A percentile compares a stretch with the other conserved stretches of the same genome.
Conservation (phyloP, 1,140 invertebrate species). For the Zelostemma sp. region DNA sequence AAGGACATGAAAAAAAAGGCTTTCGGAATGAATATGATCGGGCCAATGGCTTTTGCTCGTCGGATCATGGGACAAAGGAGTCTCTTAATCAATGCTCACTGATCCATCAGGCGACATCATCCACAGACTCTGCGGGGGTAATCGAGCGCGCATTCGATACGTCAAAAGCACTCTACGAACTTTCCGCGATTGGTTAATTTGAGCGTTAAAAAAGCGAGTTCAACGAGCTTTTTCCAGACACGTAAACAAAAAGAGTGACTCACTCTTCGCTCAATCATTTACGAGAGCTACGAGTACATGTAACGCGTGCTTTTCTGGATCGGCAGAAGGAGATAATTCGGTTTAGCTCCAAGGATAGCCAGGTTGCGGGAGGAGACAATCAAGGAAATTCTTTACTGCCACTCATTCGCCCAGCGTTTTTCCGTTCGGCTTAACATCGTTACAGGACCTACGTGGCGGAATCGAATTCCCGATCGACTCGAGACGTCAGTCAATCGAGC, state of each 20-base stretch:
- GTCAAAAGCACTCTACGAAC: conserved; percentile 33
- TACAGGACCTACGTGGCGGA: conserved; percentile 47
- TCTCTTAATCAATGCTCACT: conserved; percentile 13
- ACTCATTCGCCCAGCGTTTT: conserved; percentile 32
- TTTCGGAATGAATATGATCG: too few species aligned
- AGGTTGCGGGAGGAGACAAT: conserved; percentile 44
- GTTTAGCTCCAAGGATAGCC: conserved; percentile 35
- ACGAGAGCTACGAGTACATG: conserved; percentile 3
- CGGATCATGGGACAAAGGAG: too few species aligned
- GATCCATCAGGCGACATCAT: conserved; percentile 60
- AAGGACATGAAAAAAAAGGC: too few species aligned
- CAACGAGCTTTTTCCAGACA: too few species aligned
- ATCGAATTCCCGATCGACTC: conserved; percentile 25
- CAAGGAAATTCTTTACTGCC: conserved; percentile 52
- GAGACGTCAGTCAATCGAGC: neutral
- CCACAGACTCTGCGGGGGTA: conserved; percentile 47
- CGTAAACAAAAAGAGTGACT: too few species aligned
- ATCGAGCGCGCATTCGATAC: conserved; percentile 38
- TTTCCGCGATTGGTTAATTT: neutral
- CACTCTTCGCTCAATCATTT: neutral
- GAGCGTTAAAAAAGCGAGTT: too few species aligned
- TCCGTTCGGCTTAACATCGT: conserved; percentile 50
- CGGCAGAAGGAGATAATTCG: conserved; percentile 37
- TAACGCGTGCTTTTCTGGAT: conserved; percentile 35
- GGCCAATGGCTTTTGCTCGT: neutral